Conservation (phyloP, 2,797 vertebrate species). For the Anguilla marmorata region DNA sequence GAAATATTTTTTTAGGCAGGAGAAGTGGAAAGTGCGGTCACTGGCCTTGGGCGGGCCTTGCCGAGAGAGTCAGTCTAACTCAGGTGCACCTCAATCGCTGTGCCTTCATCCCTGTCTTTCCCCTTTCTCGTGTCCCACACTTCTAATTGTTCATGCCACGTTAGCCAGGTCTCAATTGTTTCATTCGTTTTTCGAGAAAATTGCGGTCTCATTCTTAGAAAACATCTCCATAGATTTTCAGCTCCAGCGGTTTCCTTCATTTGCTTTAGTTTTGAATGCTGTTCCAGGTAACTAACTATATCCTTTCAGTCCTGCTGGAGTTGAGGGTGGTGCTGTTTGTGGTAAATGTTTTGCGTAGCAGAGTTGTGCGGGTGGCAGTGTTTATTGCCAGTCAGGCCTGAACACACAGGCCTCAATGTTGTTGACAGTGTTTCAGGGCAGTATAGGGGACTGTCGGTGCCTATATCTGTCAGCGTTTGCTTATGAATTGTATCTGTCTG, state of each 20-base stretch:
- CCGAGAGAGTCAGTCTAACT: constrained; percentile 59
- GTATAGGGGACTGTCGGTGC: not conserved
- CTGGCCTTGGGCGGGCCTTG: not conserved
- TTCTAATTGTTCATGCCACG: not conserved
- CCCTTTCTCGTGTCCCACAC: not conserved
- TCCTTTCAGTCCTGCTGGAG: not conserved
- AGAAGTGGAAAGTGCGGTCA: not conserved
- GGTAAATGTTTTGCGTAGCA: not conserved
- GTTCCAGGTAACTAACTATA: not conserved
- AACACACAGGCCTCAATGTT: too few species aligned
- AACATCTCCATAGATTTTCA: not conserved
- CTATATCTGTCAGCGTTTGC: not conserved
- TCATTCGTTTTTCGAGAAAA: not conserved
- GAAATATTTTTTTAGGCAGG: constrained; percentile 34
- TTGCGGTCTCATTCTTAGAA: not conserved
- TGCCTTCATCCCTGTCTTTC: constrained; percentile 66
- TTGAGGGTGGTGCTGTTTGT: not conserved
- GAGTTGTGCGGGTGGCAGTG: not conserved
- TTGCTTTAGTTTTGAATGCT: not conserved
- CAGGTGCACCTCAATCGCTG: constrained; percentile 71
- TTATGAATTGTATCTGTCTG: not conserved
- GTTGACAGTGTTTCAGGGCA: not conserved
- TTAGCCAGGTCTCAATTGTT: constrained; percentile 1
- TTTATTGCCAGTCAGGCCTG: not conserved
- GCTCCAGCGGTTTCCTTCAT: not conserved